Evolutionary conservation across 2,888 invertebrate species (phyloP).

Genomic region (Eucera pruinosa): DNA sequence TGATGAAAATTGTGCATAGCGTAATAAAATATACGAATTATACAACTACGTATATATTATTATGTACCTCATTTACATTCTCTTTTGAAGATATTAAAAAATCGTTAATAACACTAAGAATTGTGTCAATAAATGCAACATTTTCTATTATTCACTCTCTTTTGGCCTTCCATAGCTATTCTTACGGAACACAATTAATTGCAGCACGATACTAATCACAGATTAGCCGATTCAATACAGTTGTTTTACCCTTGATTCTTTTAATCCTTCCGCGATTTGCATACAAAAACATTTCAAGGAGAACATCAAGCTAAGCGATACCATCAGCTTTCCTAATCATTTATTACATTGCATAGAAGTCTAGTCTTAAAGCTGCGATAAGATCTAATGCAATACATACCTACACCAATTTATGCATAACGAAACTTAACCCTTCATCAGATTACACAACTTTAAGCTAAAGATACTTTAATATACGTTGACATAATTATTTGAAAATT

Average conservation of each 20-base stretch:
- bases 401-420: background rate
- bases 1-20: background rate
- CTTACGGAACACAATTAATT: background rate
- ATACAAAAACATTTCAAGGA: background rate
- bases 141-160: background rate
- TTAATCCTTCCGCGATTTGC: background rate
- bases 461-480: too few species aligned
- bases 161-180: background rate
- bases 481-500: too few species aligned
- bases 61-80: background rate
- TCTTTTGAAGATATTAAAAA: background rate
- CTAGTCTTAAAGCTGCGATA: background rate
- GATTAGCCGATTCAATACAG: conserved; percentile 5
- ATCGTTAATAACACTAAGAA: background rate
- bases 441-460: too few species aligned
- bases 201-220: conserved; percentile 3
- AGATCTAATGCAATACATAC: background rate
- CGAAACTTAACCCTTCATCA: too few species aligned
- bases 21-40: background rate
- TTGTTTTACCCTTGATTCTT: background rate
- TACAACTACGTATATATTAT: background rate
- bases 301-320: too few species aligned
- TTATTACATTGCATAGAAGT: background rate
- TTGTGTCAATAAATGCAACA: background rate
- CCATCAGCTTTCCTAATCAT: background rate